Evolutionary conservation across 2,888 invertebrate species (phyloP), one percentile per base, ranked within the genome.

Genomic region (Microctonus hyperodae): DNA sequence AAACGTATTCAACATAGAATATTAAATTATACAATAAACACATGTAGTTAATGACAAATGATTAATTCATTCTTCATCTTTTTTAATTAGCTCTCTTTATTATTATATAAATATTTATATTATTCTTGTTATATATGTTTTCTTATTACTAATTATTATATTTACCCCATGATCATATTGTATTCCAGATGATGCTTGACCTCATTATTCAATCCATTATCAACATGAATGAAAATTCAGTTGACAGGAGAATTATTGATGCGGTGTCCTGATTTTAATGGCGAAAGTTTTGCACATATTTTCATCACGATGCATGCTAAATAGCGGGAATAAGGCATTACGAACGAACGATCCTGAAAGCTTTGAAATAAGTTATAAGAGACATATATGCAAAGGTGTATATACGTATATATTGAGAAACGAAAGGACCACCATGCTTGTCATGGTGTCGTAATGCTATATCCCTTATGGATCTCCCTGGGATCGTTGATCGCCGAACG

Each of bases 291-390:
- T n/a, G n/a, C n/a, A n/a, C n/a, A n/a, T n/a, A n/a, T n/a, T n/a
- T n/a, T n/a, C n/a, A n/a, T n/a, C n/a, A n/a, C n/a, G n/a, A 58
- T 33, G 58, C 40, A 58, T 58, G 7, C 50, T 28, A 62, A 22
- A 60, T 74, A 77, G 79, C 78, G 81, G 80, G 81, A 80, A 81
- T 81, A 82, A 83, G 83, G 83, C 83, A 83, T 82, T 82, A 81
- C 83, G 79, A 82, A 75, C 81, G 73, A 83, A 75, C 81, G 83
- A 83, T 80, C 82, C 69, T 70, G 67, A 74, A 73, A 65, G 69
- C n/a, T 55, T 58, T 31, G 20, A 20, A 40, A 56, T n/a, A n/a
- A 51, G 22, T 33, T 69, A 65, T 60, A 69, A 74, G 66, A 72
- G 61, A 66, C 16, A 16, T 44, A 44, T n/a, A 20, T 44, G 16